Evolutionary conservation across 37 sponge, comb jelly and placozoan species (phyloP).

Genomic region (Amphimedon queenslandica): DNA sequence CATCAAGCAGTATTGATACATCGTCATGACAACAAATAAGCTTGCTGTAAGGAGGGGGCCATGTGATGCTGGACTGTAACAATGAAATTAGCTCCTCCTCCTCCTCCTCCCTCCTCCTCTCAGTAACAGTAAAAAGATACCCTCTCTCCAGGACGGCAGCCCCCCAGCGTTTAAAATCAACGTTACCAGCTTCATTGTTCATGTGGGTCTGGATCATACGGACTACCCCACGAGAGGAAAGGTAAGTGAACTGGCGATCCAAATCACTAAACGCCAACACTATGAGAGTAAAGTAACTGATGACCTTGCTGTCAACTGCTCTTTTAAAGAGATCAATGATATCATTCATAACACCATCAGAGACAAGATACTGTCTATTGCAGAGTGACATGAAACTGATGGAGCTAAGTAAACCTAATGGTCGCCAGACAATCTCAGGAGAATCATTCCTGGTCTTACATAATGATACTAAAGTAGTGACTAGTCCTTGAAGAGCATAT

Average conservation of each 20-base stretch:
- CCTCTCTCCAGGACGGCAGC: constrained; percentile 60
- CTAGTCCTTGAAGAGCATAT: constrained; percentile 47
- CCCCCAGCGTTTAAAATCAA: constrained; percentile 67
- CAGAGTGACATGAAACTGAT: constrained; percentile 63
- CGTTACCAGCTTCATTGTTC: constrained; percentile 21
- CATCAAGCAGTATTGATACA: neutral
- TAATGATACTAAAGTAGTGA: constrained; percentile 35
- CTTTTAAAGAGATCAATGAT: constrained; percentile 24
- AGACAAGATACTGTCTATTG: constrained; percentile 47
- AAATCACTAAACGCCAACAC: constrained; percentile 50
- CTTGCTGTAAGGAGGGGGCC: neutral
- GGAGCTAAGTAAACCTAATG: constrained; percentile 63
- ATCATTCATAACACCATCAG: constrained; percentile 21
- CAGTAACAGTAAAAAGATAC: constrained; percentile 44
- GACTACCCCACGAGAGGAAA: constrained; percentile 27
- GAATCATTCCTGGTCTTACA: constrained; percentile 17
- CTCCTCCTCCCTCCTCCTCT: neutral
- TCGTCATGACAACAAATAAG: neutral
- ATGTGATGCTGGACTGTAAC: neutral
- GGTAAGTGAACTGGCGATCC: constrained; percentile 28
- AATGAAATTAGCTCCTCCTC: neutral
- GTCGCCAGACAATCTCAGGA: constrained; percentile 57
- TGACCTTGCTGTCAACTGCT: constrained; percentile 43
- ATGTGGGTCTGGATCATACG: constrained; percentile 17
- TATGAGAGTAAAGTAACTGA: constrained; percentile 57